These are phyloP conservation scores for Climacteris rufus DNA, from an alignment of 2,113 vertebrate species.

Conservation along the genomic window DNA sequence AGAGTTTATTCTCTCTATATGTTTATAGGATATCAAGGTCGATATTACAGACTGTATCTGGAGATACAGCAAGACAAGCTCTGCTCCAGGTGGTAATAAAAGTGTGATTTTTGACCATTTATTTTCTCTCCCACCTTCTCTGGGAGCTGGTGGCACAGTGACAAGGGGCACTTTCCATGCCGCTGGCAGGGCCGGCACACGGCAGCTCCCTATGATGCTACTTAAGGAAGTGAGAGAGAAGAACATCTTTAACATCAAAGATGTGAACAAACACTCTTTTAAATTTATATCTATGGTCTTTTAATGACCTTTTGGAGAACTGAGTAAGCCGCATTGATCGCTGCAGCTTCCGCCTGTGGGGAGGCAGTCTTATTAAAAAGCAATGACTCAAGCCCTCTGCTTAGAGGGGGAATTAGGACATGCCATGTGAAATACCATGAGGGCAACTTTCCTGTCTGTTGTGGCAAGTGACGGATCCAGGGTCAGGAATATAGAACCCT, in stretches of 20 bases:
- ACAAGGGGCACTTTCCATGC: not conserved
- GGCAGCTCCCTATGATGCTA: accelerated
- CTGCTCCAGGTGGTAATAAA: not conserved
- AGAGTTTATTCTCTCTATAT: not conserved
- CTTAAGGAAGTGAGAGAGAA: slow-evolving; percentile 1
- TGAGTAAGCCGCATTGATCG: slow-evolving; percentile 32
- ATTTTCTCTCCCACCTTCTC: not conserved
- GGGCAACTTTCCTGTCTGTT: slow-evolving; percentile 19
- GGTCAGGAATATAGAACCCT: not conserved
- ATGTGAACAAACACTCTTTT: slow-evolving; percentile 41
- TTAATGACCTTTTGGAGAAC: slow-evolving; percentile 57
- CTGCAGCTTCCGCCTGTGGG: slow-evolving; percentile 46
- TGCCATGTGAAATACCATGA: not conserved
- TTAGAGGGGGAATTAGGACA: slow-evolving; percentile 30
- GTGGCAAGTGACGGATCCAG: not conserved
- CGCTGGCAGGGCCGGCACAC: not conserved
- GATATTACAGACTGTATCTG: not conserved
- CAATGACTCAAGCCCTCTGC: slow-evolving; percentile 51
- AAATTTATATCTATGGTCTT: slow-evolving; percentile 52
- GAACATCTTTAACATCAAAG: slow-evolving; percentile 38
- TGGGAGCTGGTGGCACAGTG: not conserved
- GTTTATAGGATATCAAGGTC: not conserved
- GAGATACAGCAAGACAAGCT: not conserved
- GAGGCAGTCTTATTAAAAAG: slow-evolving; percentile 46
- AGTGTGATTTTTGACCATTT: not conserved